Conservation (phyloP, 2,888 invertebrate genomes). For the Gonocerus acuteangulatus region DNA sequence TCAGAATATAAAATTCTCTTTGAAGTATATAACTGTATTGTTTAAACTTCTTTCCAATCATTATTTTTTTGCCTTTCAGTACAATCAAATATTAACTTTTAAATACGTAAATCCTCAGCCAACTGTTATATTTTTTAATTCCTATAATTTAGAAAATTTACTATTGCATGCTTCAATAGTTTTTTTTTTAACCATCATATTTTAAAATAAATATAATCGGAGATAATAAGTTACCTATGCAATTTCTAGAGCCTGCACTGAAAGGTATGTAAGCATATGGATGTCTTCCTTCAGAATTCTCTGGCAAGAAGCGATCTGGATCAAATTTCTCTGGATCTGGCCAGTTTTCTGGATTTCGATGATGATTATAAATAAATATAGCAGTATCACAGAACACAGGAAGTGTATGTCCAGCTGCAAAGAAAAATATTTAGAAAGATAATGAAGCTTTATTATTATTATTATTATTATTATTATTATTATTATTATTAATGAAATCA, state of each 20-base stretch:
- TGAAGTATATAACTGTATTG: too few relatives aligned
- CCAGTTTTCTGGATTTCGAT: slow-evolving; percentile 43
- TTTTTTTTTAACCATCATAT: too few relatives aligned
- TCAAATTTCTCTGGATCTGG: slow-evolving; percentile 45
- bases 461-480: not conserved
- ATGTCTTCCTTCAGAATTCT: slow-evolving; percentile 34
- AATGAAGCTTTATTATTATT: not conserved
- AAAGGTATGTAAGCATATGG: slow-evolving; percentile 47
- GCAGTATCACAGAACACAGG: slow-evolving; percentile 37
- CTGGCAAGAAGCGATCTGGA: slow-evolving; percentile 40
- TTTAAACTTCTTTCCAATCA: too few relatives aligned
- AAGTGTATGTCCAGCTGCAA: slow-evolving; percentile 36
- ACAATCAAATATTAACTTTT: too few relatives aligned
- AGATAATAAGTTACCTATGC: slow-evolving; percentile 47
- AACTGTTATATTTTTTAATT: too few relatives aligned
- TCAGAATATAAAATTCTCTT: too few relatives aligned
- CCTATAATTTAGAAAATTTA: too few relatives aligned
- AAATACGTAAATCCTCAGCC: too few relatives aligned
- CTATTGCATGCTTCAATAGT: too few relatives aligned
- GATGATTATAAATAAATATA: slow-evolving; percentile 39
- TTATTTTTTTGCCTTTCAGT: too few relatives aligned
- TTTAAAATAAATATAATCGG: too few relatives aligned
- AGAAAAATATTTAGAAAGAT: not conserved
- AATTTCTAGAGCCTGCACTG: slow-evolving; percentile 58
- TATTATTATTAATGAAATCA: not conserved